Base-by-base conservation (phyloP, 2,888 invertebrate genomes). In the Phasia obesa region DNA sequence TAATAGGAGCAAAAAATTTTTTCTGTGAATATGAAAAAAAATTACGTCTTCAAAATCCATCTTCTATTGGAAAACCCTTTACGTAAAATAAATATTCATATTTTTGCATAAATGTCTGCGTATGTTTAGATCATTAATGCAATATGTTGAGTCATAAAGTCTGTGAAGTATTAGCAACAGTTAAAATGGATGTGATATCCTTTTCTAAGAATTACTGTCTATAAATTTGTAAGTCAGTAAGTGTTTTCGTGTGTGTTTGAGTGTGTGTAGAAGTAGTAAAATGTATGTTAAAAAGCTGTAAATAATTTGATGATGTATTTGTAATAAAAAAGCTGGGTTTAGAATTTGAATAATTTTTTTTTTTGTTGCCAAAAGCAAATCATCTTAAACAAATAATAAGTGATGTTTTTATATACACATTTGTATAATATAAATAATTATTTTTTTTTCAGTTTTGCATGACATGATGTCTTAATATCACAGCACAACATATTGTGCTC, bases 151-250 rank as follows among this genome's bases (percentile, higher is more conserved):
- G 67, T 60, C 60, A 51, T 71, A 38, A 74, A 75, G 47, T 38
- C 60, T 67, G 59, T 27, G 31, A 60, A 62, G 70, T 65, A 81
- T 81, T 76, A 76, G 70, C 70, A 81, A 76, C 76, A 76, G 65
- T 77, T 81, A 60, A 49, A 65, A 69, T 55, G 47, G 35, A 53
- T 60, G 27, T 49, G 17, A 31, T 35, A 53, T 59, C 15, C 19
- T 57, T 47, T 69, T 19, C 60, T 6, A 47, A 25, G 35, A 47
- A 13, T 57, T 57, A 23, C 7, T 15, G 42, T 31, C 59, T 47
- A 42, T 42, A 3, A 57, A 15, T 38, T 15, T 42, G 15, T 42
- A 42, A 42, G 15, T n/a, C 38, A n/a, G 2, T 4, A 15, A 42
- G 15, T 3, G 4, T n/a, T n/a, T n/a, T n/a, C n/a, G 35, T 35